Conservation (phyloP, 2,888 invertebrate genomes). For the Eilema depressum region DNA sequence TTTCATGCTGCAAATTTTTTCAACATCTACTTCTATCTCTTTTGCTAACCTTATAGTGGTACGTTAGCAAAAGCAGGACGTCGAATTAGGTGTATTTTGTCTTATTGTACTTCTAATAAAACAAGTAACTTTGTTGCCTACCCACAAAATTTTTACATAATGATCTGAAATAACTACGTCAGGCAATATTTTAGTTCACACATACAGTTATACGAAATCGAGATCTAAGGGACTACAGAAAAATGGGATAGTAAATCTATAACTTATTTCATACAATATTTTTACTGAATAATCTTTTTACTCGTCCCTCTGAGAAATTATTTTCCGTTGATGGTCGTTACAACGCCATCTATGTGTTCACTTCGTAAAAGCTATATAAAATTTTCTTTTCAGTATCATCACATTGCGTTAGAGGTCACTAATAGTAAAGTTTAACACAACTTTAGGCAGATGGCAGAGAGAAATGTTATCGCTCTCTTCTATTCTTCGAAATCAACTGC, state of each 20-base stretch:
- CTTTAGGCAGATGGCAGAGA: not conserved
- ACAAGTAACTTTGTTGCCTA: not conserved
- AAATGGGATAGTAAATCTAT: constrained; percentile 49
- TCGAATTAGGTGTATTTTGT: not conserved
- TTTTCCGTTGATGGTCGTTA: not conserved
- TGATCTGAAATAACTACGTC: not conserved
- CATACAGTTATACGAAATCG: constrained; percentile 53
- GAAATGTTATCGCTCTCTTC: too few species aligned
- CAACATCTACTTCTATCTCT: not conserved
- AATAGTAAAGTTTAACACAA: not conserved
- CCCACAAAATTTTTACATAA: not conserved
- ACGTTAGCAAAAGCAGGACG: too few species aligned
- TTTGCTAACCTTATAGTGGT: not conserved
- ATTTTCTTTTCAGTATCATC: not conserved
- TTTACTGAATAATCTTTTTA: not conserved
- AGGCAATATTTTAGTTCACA: constrained; percentile 42
- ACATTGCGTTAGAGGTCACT: constrained; percentile 30
- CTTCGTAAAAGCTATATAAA: not conserved
- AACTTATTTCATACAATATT: constrained; percentile 13
- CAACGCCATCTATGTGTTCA: constrained; percentile 5
- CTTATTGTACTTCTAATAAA: not conserved
- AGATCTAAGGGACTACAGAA: constrained; percentile 55
- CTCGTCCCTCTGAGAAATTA: not conserved
- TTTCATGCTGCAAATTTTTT: not conserved
- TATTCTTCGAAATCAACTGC: too few species aligned